phyloP scores from a whole-genome alignment of 2,888 invertebrate genomes.

The Andrena fulva region DNA sequence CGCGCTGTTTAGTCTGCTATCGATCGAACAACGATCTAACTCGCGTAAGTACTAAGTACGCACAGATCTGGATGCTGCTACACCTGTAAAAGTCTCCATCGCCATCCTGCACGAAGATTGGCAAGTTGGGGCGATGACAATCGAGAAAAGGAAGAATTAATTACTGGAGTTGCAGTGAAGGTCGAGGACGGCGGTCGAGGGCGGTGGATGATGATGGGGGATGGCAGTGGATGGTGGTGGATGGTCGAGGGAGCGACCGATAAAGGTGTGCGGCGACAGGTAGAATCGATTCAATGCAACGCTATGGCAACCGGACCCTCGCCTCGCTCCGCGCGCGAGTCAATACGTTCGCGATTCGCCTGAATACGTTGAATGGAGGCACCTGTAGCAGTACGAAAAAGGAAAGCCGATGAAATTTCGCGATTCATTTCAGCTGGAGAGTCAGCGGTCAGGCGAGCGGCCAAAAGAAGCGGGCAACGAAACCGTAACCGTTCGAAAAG shows the following conservation, averaged over 20 bases:
- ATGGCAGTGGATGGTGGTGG: background rate
- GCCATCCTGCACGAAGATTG: background rate
- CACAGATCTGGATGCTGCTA: too few species aligned
- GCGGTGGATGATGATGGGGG: background rate
- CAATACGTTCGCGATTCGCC: conserved; percentile 72
- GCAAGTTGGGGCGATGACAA: background rate
- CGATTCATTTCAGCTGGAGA: too few species aligned
- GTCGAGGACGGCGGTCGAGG: background rate
- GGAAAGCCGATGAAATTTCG: conserved; percentile 14
- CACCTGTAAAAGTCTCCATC: too few species aligned
- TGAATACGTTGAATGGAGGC: conserved; percentile 14
- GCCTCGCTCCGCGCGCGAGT: conserved; percentile 73
- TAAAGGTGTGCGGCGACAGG: conserved; percentile 59
- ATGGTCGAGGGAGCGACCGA: conserved; percentile 14
- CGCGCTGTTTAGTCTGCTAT: too few species aligned
- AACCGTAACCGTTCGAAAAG: background rate
- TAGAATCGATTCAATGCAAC: conserved; percentile 78
- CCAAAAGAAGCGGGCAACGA: background rate
- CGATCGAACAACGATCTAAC: too few species aligned
- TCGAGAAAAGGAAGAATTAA: background rate
- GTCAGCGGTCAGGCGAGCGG: too few species aligned
- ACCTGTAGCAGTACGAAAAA: conserved; percentile 4
- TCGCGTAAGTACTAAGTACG: too few species aligned
- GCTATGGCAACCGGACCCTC: conserved; percentile 80
- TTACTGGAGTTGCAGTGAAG: background rate